phyloP scores from a whole-genome alignment of 2,888 invertebrate genomes.

The Lasioglossum leucozonium region DNA sequence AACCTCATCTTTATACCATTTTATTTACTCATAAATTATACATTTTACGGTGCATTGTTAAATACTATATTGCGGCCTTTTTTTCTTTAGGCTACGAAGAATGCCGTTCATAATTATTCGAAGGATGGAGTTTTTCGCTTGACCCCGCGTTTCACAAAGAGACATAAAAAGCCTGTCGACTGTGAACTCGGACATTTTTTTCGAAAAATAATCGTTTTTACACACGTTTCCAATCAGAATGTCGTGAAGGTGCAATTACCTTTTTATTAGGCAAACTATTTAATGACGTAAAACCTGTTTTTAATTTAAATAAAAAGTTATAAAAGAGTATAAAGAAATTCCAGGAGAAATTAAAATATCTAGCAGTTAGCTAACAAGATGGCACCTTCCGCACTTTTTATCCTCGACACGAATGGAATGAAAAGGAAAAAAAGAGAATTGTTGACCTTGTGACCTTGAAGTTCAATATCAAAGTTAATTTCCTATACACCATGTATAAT shows the following conservation, averaged over 20 bases:
- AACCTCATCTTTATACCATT: neutral
- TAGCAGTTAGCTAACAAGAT: neutral
- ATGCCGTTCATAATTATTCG: neutral
- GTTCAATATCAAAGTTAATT: too few relatives aligned
- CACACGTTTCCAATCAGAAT: neutral
- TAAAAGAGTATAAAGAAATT: neutral
- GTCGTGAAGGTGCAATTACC: neutral
- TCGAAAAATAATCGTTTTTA: neutral
- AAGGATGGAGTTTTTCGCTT: neutral
- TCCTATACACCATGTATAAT: too few relatives aligned
- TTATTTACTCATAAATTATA: slow-evolving; percentile 1
- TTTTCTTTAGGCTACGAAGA: neutral
- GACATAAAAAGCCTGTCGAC: neutral
- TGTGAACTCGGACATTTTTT: neutral
- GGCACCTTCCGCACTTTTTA: too few relatives aligned
- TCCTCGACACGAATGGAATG: too few relatives aligned
- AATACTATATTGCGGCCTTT: neutral
- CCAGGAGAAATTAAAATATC: neutral
- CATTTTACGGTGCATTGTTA: neutral
- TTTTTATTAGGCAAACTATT: neutral
- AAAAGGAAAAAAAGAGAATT: too few relatives aligned
- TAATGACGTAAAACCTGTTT: too few relatives aligned
- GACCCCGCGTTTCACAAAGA: neutral
- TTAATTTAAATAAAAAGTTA: accelerated
- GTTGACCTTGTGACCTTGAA: too few relatives aligned